These are phyloP conservation scores for Galaxea fascicularis DNA, from an alignment of 92 coral and sea anemone species.

Conservation along the genomic window DNA sequence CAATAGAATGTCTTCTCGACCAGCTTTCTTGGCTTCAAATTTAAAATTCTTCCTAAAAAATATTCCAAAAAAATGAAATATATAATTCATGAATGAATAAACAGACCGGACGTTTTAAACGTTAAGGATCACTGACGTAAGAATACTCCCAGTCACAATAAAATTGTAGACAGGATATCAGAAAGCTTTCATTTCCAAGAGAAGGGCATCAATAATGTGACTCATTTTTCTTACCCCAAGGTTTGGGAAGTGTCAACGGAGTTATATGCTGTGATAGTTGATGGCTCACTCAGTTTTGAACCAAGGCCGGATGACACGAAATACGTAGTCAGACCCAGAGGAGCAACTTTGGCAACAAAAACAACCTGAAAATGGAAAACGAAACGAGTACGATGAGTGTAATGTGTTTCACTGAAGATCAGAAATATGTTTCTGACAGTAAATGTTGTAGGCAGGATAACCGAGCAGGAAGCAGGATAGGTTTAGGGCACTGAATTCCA, in stretches of 20 bases:
- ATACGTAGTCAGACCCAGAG: slow-evolving; percentile 80
- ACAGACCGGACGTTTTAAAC: too few species aligned
- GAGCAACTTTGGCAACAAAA: slow-evolving; percentile 71
- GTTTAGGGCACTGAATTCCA: too few species aligned
- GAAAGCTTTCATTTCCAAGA: too few species aligned
- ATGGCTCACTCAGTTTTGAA: slow-evolving; percentile 35
- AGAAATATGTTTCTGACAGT: background rate
- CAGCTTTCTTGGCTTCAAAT: slow-evolving; percentile 61
- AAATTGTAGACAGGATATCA: too few species aligned
- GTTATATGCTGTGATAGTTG: slow-evolving; percentile 49
- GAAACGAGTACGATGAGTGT: background rate
- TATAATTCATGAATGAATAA: background rate
- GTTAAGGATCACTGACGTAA: too few species aligned
- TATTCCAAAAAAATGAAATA: background rate
- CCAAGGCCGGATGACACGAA: slow-evolving; percentile 58
- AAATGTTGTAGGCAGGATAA: too few species aligned
- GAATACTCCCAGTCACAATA: too few species aligned
- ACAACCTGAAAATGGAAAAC: slow-evolving; percentile 61
- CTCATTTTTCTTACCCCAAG: slow-evolving; percentile 7
- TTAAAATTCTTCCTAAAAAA: slow-evolving; percentile 71
- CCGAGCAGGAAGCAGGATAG: too few species aligned
- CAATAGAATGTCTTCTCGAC: slow-evolving; percentile 69
- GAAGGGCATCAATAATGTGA: too few species aligned
- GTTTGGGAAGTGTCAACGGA: slow-evolving; percentile 16
- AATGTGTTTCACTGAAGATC: background rate